A percentile compares a stretch with the other conserved stretches of the same genome.
phyloP scores from a whole-genome alignment of 2,888 invertebrate species.

The Lamellibrachia columna region DNA sequence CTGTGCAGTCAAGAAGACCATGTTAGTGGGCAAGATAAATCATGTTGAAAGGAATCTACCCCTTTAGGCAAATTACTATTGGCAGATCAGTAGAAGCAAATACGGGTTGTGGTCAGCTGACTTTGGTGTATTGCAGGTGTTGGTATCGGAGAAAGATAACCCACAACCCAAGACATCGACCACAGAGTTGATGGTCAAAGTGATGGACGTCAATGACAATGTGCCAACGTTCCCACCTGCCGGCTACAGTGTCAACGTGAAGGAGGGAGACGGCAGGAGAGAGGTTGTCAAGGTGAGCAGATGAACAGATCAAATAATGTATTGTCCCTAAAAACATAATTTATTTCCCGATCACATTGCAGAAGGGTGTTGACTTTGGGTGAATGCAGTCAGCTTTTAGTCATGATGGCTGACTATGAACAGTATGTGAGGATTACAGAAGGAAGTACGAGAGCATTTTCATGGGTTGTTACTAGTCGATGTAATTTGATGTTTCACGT shows the following conservation, averaged over 20 bases:
- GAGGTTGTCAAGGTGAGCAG: slow-evolving; percentile 35
- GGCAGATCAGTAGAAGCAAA: background rate
- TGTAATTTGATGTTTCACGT: background rate
- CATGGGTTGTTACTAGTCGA: background rate
- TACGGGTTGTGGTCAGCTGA: background rate
- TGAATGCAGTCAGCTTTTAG: too few species aligned
- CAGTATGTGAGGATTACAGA: too few species aligned
- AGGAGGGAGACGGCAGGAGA: slow-evolving; percentile 38
- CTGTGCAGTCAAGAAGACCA: background rate
- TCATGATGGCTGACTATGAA: too few species aligned
- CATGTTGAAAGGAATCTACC: too few species aligned
- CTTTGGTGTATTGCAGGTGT: slow-evolving; percentile 42
- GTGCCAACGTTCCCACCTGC: slow-evolving; percentile 49
- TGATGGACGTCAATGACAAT: slow-evolving; percentile 58
- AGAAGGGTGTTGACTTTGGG: too few species aligned
- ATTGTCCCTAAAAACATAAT: too few species aligned
- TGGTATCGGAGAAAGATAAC: slow-evolving; percentile 45
- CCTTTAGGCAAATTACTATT: background rate
- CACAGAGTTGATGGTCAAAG: slow-evolving; percentile 46
- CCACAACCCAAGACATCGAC: slow-evolving; percentile 43
- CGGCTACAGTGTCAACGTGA: slow-evolving; percentile 43
- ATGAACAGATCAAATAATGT: too few species aligned
- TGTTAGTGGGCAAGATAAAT: too few species aligned
- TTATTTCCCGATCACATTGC: too few species aligned
- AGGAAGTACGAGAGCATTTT: too few species aligned